A percentile compares a stretch with the other conserved stretches of the same genome.
phyloP scores from a whole-genome alignment of 2,797 vertebrate genomes.

The Bradypodion pumilum region DNA sequence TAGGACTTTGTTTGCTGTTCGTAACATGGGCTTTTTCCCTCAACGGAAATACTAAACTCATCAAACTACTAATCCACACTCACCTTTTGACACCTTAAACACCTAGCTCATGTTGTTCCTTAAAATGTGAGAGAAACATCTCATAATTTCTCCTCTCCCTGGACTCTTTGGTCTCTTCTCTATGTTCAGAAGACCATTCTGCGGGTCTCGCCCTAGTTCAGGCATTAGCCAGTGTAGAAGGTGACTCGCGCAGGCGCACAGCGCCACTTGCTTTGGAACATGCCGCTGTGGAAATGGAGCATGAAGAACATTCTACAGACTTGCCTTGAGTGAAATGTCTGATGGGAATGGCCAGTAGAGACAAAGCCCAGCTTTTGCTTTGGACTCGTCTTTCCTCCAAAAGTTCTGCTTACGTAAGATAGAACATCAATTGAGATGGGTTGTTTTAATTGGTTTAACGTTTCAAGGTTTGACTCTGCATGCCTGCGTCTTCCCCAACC shows the following conservation, averaged over 20 bases:
- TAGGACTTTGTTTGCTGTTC: not conserved
- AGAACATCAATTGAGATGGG: not conserved
- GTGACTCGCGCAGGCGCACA: not conserved
- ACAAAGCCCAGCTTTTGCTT: not conserved
- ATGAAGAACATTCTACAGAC: not conserved
- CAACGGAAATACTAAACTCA: not conserved
- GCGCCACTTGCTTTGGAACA: not conserved
- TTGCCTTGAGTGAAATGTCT: not conserved
- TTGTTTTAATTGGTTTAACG: not conserved
- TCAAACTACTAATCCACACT: not conserved
- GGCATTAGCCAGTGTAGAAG: too few relatives aligned
- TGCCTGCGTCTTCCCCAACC: not conserved
- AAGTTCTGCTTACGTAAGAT: not conserved
- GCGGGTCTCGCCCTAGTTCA: not conserved
- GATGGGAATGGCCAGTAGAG: not conserved
- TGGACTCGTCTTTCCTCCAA: too few relatives aligned
- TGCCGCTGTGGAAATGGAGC: not conserved
- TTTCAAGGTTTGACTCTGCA: not conserved
- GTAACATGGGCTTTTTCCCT: not conserved
- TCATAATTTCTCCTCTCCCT: not conserved
- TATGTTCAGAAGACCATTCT: not conserved
- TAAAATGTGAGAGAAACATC: not conserved
- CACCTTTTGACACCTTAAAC: not conserved
- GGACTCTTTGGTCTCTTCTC: not conserved
- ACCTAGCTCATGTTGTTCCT: not conserved